phyloP scores from a whole-genome alignment of 2,888 invertebrate genomes.

The Odontomyia ornata region DNA sequence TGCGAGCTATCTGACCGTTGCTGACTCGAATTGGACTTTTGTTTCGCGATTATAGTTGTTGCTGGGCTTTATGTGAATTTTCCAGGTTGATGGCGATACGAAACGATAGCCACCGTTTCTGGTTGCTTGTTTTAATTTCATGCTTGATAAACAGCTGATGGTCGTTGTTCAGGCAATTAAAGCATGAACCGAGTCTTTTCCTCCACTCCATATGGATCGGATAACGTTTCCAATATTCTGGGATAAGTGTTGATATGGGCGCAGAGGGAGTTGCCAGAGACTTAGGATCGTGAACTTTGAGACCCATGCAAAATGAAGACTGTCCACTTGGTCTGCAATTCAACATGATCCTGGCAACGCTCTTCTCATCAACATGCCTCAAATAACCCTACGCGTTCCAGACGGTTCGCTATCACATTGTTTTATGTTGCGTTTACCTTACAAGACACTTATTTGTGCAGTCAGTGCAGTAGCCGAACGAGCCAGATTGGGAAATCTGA shows the following conservation, averaged over 20 bases:
- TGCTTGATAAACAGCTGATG: constrained; percentile 36
- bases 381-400: not conserved
- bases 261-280: not conserved
- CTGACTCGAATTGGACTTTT: not conserved
- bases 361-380: not conserved
- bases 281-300: too few species aligned
- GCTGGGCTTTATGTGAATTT: not conserved
- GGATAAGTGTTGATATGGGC: not conserved
- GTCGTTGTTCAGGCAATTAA: constrained; percentile 19
- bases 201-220: not conserved
- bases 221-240: not conserved
- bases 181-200: not conserved
- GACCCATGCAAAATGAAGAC: too few species aligned
- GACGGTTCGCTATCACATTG: not conserved
- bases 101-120: not conserved
- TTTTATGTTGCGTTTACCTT: constrained; percentile 4
- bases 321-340: too few species aligned
- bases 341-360: too few species aligned
- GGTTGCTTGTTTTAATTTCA: constrained; percentile 35
- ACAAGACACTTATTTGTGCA: constrained; percentile 4
- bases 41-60: not conserved
- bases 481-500: constrained; percentile 27
- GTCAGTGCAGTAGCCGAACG: not conserved
- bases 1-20: constrained; percentile 6
- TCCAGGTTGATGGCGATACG: not conserved